Percentiles rank a stretch among this genome's conserved stretches.
These are phyloP conservation scores for Acropternis orthonyx DNA, from an alignment of 2,797 vertebrate genomes.

Conservation along the genomic window DNA sequence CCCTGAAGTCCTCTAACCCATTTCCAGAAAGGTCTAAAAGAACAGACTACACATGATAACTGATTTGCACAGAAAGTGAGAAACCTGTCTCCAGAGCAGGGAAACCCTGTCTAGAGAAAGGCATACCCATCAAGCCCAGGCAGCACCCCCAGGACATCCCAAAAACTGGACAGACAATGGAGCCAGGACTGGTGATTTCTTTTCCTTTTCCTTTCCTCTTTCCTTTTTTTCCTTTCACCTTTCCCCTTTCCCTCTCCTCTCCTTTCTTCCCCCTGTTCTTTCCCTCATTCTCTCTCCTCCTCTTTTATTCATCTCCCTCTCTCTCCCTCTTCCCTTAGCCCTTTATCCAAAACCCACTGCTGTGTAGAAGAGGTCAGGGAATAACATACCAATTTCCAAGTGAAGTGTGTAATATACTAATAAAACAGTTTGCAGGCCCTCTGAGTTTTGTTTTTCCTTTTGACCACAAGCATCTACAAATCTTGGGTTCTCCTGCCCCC, in stretches of 20 bases:
- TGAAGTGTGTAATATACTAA: background rate
- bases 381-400: background rate
- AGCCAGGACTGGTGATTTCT: background rate
- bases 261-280: background rate
- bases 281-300: background rate
- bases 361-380: background rate
- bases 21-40: background rate
- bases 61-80: background rate
- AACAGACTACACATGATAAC: no score
- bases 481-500: background rate
- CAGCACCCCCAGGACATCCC: background rate
- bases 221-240: background rate
- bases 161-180: background rate
- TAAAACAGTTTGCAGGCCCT: background rate
- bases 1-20: background rate
- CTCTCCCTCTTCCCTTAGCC: background rate
- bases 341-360: background rate
- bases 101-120: background rate
- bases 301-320: background rate
- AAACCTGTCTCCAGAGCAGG: background rate
- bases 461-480: fast-evolving
- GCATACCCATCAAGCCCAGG: background rate
- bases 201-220: no score
- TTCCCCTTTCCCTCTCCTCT: no score
- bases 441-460: background rate